Evolutionary conservation across 2,113 vertebrate species (phyloP).

Genomic region (Tonatia bakeri): DNA sequence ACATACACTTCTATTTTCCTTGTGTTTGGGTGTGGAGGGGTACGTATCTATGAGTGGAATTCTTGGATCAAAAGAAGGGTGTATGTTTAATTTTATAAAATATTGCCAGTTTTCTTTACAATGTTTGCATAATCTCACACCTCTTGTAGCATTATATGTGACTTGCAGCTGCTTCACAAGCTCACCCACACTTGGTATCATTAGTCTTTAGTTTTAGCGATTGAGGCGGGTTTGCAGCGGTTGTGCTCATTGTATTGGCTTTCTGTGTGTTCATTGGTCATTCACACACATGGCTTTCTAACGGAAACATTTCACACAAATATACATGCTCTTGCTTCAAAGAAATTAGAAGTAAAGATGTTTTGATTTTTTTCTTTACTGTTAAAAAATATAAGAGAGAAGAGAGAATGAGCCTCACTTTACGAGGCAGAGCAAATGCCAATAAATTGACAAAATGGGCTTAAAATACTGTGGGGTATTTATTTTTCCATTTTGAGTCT

Average conservation of each 20-base stretch:
- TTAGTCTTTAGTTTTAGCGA: neutral
- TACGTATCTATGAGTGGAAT: neutral
- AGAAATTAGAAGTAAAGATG: neutral
- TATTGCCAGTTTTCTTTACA: neutral
- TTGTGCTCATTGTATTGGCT: neutral
- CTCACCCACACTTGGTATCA: neutral
- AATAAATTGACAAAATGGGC: neutral
- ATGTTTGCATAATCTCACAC: neutral
- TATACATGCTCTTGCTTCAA: neutral
- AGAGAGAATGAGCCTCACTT: neutral
- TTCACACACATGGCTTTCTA: neutral
- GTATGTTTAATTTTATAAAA: neutral
- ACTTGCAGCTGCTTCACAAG: neutral
- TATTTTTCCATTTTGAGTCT: neutral
- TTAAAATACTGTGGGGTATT: neutral
- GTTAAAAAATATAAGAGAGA: neutral
- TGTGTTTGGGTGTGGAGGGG: neutral
- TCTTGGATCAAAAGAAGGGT: neutral
- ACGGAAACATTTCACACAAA: neutral
- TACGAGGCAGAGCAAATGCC: neutral
- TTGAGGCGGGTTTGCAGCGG: neutral
- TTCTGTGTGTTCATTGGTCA: neutral
- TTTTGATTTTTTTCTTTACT: neutral
- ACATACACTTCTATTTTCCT: neutral
- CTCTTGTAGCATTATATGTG: neutral